phyloP scores from a whole-genome alignment of 2,797 vertebrate genomes.

The Manis javanica region DNA sequence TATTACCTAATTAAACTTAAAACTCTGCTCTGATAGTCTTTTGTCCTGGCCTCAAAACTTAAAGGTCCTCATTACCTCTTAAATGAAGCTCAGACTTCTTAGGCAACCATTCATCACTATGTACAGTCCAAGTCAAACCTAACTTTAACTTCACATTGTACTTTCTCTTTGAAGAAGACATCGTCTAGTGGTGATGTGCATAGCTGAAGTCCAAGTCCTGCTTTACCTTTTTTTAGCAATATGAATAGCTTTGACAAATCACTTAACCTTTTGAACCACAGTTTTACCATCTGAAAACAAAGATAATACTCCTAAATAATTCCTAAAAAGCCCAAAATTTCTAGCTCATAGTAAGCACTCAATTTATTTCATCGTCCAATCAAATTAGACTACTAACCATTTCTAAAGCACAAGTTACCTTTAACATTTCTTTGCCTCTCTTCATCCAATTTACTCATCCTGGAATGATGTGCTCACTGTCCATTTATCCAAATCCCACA shows the following conservation, averaged over 20 bases:
- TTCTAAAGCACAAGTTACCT: neutral
- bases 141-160: neutral
- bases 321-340: neutral
- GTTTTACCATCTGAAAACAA: neutral
- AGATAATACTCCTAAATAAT: neutral
- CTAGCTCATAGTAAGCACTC: neutral
- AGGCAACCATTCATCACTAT: neutral
- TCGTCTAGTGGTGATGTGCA: neutral
- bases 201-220: neutral
- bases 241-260: neutral
- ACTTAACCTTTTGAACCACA: neutral
- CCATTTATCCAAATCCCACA: neutral
- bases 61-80: neutral
- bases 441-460: neutral
- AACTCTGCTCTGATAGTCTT: neutral
- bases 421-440: neutral
- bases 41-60: neutral
- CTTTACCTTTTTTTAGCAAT: neutral
- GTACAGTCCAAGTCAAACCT: neutral
- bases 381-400: neutral
- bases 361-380: neutral
- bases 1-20: neutral
- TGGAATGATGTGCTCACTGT: neutral
- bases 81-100: constrained; percentile 27
- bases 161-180: neutral